phyloP scores from a whole-genome alignment of 2,888 invertebrate species.

The Autographa gamma region DNA sequence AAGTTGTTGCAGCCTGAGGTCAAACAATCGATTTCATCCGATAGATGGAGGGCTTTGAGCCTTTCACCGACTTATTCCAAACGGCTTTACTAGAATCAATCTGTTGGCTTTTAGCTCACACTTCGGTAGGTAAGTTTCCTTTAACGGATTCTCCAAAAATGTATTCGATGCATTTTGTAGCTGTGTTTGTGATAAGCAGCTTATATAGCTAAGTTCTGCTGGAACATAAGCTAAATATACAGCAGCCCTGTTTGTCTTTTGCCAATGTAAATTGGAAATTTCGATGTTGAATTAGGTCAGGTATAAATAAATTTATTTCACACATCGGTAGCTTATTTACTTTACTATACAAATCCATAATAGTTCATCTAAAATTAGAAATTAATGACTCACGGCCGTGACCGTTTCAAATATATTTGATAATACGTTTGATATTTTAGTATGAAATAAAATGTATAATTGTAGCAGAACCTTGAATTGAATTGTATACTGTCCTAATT shows the following conservation, averaged over 20 bases:
- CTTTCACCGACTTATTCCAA: conserved; percentile 59
- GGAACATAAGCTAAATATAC: too few species aligned
- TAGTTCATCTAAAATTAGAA: background rate
- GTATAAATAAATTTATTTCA: too few species aligned
- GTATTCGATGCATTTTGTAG: too few species aligned
- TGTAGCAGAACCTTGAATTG: background rate
- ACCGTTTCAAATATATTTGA: background rate
- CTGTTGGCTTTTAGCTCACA: conserved; percentile 55
- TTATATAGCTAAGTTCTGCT: background rate
- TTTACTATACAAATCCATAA: background rate
- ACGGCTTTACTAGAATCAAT: conserved; percentile 60
- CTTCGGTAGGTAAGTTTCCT: conserved; percentile 30
- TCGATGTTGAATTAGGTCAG: too few species aligned
- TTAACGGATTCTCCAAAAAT: conserved; percentile 15
- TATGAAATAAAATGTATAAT: background rate
- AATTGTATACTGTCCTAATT: background rate
- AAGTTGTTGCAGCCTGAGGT: conserved; percentile 63
- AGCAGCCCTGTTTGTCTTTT: too few species aligned
- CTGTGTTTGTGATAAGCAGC: background rate
- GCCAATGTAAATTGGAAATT: too few species aligned
- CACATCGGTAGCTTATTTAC: too few species aligned
- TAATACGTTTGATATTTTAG: background rate
- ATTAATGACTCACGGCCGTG: background rate
- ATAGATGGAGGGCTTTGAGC: conserved; percentile 50
- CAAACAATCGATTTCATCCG: conserved; percentile 66